These are phyloP conservation scores for Cydia fagiglandana DNA, from an alignment of 1,140 invertebrate species.

Conservation along the genomic window DNA sequence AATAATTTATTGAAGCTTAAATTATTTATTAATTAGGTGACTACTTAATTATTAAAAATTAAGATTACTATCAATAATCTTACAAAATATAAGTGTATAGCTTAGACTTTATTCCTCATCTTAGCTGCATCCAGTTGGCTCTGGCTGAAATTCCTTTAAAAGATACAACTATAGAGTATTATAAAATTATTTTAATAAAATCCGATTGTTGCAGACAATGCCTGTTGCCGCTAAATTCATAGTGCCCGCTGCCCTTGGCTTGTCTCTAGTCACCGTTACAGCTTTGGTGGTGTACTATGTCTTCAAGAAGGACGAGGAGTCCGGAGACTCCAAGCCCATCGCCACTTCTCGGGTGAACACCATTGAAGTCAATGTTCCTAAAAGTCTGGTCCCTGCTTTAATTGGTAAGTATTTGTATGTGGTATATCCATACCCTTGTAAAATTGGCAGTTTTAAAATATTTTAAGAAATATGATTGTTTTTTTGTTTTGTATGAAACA, in stretches of 20 bases:
- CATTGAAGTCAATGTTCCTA: constrained; percentile 68
- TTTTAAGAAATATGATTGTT: not conserved
- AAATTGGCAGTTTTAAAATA: not conserved
- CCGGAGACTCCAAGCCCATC: constrained; percentile 47
- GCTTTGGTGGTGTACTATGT: constrained; percentile 71
- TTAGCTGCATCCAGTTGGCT: too few species aligned
- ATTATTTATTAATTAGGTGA: too few species aligned
- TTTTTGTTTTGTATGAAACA: too few species aligned
- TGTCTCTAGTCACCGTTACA: constrained; percentile 66
- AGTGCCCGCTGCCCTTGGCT: constrained; percentile 61
- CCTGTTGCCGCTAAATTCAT: constrained; percentile 57
- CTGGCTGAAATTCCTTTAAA: too few species aligned
- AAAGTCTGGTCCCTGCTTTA: constrained; percentile 65
- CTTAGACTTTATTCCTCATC: too few species aligned
- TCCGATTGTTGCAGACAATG: constrained; percentile 58
- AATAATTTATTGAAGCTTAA: too few species aligned
- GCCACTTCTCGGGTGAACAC: constrained; percentile 58
- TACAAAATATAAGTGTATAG: too few species aligned
- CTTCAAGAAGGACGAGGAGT: constrained; percentile 68
- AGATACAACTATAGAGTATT: too few species aligned
- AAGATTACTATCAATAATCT: too few species aligned
- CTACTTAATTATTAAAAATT: too few species aligned
- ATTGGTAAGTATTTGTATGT: constrained; percentile 61
- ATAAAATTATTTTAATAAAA: too few species aligned
- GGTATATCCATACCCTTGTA: not conserved